Evolutionary conservation across 1,140 invertebrate species (phyloP).

Genomic region (Akabosia matsudoensis): DNA sequence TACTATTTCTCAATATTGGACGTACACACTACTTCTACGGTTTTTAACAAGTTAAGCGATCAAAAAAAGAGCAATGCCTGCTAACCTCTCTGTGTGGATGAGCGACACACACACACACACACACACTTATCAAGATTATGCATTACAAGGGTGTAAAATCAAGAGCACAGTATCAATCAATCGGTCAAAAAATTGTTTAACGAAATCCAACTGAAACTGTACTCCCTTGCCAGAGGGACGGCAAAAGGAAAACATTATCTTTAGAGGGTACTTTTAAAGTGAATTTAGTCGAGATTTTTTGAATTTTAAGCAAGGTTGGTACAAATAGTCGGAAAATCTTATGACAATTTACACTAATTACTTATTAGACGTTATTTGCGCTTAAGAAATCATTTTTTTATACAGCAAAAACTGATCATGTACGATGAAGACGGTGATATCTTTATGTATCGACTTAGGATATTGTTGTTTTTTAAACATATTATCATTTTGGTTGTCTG

Average conservation of each 20-base stretch:
- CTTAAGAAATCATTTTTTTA: conserved; percentile 23
- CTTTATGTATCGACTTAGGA: not conserved
- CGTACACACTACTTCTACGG: not conserved
- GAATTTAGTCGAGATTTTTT: conserved; percentile 20
- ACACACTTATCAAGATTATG: too few species aligned
- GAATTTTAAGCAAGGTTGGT: conserved; percentile 11
- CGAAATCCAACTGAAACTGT: not conserved
- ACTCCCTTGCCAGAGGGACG: not conserved
- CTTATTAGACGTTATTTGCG: conserved; percentile 8
- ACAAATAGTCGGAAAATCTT: conserved; percentile 3
- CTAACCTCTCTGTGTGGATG: not conserved
- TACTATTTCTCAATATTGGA: conserved; percentile 1
- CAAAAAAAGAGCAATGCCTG: not conserved
- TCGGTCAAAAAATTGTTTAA: not conserved
- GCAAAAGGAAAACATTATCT: not conserved
- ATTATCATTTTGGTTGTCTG: conserved; percentile 9
- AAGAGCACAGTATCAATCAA: conserved; percentile 12
- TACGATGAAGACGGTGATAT: conserved; percentile 18
- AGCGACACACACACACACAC: not conserved
- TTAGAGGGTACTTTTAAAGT: not conserved
- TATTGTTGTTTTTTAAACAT: not conserved
- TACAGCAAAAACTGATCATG: conserved; percentile 17
- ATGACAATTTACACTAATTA: conserved; percentile 10
- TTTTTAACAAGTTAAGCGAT: conserved; percentile 13
- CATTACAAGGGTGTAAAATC: not conserved